Evolutionary conservation across 2,888 invertebrate species (phyloP).

Genomic region (Stenodema calcarata): DNA sequence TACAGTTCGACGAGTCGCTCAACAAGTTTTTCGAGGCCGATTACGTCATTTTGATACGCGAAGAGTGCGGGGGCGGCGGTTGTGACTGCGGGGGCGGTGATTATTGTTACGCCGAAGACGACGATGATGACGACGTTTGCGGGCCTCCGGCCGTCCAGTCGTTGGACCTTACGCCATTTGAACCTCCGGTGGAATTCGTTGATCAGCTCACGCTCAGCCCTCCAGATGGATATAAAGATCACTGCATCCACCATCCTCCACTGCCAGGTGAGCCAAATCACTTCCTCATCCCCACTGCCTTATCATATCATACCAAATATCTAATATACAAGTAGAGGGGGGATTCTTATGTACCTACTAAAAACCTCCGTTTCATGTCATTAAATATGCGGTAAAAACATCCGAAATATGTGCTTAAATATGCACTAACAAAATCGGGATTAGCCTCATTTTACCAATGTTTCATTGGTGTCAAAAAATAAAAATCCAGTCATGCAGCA

Average conservation of each 20-base stretch:
- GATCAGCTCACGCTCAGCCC: conserved; percentile 87
- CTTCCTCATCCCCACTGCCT: no score
- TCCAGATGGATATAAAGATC: conserved; percentile 89
- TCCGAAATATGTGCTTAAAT: no score
- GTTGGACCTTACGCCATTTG: conserved; percentile 63
- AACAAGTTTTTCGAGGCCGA: conserved; percentile 93
- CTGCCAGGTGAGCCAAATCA: conserved; percentile 60
- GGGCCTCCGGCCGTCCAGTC: conserved; percentile 37
- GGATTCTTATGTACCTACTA: no score
- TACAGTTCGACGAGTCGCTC: conserved; percentile 86
- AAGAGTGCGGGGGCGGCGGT: conserved; percentile 84
- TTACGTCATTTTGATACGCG: conserved; percentile 87
- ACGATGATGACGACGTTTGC: conserved; percentile 57
- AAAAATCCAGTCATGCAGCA: no score
- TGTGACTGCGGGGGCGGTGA: conserved; percentile 71
- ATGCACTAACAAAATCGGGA: no score
- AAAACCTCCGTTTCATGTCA: no score
- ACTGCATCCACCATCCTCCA: conserved; percentile 62
- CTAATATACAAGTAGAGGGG: no score
- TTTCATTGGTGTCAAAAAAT: no score
- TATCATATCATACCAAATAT: no score
- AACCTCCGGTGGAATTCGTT: conserved; percentile 74
- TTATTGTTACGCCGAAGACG: conserved; percentile 70
- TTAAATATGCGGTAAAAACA: no score
- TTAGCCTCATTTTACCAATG: no score